Evolutionary conservation across 2,888 invertebrate species (phyloP).

Genomic region (Ariolimax columbianus): DNA sequence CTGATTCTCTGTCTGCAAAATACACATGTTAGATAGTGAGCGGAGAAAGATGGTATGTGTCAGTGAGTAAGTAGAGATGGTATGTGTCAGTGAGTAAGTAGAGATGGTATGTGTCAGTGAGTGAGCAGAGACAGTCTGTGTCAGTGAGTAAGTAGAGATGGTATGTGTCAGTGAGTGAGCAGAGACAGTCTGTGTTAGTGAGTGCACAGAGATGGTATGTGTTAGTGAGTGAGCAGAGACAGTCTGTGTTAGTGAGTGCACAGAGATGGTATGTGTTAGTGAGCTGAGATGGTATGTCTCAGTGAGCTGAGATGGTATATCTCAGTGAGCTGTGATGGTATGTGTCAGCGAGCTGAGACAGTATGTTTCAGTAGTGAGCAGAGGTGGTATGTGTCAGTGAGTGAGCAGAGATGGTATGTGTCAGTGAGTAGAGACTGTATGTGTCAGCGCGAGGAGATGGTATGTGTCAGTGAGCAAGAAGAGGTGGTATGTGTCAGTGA

Average conservation of each 20-base stretch:
- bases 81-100: background rate
- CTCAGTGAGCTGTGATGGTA: no score
- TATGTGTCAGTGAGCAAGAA: no score
- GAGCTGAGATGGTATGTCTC: background rate
- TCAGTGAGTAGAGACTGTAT: no score
- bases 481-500: no score
- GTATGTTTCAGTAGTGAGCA: no score
- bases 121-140: background rate
- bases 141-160: background rate
- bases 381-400: no score
- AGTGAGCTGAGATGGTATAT: no score
- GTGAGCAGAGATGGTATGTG: no score
- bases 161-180: background rate
- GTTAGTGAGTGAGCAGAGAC: background rate
- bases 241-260: no score
- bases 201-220: background rate
- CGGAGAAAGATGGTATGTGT: background rate
- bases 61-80: background rate
- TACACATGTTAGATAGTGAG: background rate
- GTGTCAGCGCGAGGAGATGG: no score
- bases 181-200: no score
- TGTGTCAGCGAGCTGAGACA: no score
- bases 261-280: background rate
- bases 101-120: background rate
- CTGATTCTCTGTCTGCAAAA: slow-evolving; percentile 65